Evolutionary conservation across 1,140 invertebrate genomes (phyloP), one percentile per base, ranked within the genome.

Genomic region (Platyura marginata): DNA sequence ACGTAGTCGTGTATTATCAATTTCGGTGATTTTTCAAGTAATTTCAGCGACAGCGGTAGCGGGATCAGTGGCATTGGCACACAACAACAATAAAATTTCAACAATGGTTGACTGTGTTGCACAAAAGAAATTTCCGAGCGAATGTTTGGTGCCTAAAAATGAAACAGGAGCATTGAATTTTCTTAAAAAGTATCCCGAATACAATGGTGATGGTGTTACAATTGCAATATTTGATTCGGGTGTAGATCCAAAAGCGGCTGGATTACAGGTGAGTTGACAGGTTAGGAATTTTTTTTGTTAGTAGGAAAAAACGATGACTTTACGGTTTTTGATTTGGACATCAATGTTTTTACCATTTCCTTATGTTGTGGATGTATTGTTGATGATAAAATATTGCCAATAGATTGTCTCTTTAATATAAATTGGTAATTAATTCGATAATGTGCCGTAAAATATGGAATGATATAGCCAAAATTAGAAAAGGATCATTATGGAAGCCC

Each of bases 151-250:
- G 51, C 91, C 91, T n/a, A 96, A 96, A 69, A 84, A 87, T 66
- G 92, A 96, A 67, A 98, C 92, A 40, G 87, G 85, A 42, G 84
- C 92, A 19, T 68, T 75, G 21, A 74, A 77, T 43, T 97, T 97
- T 67, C 56, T 96, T 19, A 77, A 71, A 48, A 94, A 93, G 68
- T 81, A 93, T 70, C 90, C 92, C 0, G 70, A 80, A 45, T 95
- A 85, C 63, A 92, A 98, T 75, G 94, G 94, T 8, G 72, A 85
- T 57, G 84, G 80, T 55, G 77, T 86, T 23, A 66, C 84, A 48
- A 93, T 98, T 57, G 95, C 92, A 33, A 89, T 98, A 57, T 80
- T 98, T 46, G 95, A 98, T 68, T 94, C 92, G 22, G 95, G 95
- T 15, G 83, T 98, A 44, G 95, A 98, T 72, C 93, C 94, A 29